Conservation (phyloP, 2,888 invertebrate genomes). For the Mechanitis mazaeus region DNA sequence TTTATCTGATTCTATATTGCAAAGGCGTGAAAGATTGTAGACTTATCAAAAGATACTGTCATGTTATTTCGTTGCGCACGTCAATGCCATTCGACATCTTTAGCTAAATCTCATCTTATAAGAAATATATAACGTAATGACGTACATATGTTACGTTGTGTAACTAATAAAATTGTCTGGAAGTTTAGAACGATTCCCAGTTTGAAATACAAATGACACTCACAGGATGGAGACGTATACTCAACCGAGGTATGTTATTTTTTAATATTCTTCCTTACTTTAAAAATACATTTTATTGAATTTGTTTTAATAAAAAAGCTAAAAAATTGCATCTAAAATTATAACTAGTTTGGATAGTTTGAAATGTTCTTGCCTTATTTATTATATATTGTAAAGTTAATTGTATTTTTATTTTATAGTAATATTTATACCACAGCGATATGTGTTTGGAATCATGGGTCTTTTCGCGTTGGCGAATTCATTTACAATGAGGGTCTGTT, state of each 20-base stretch:
- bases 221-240: slow-evolving; percentile 55
- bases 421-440: slow-evolving; percentile 80
- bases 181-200: neutral
- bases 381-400: too few species aligned
- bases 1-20: slow-evolving; percentile 14
- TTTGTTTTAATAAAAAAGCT: too few species aligned
- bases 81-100: slow-evolving; percentile 12
- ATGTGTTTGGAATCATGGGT: slow-evolving; percentile 82
- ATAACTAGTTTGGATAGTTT: neutral
- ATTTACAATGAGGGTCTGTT: slow-evolving; percentile 83
- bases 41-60: slow-evolving; percentile 22
- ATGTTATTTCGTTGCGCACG: slow-evolving; percentile 15
- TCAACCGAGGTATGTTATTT: slow-evolving; percentile 54
- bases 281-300: too few species aligned
- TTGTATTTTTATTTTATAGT: slow-evolving; percentile 45
- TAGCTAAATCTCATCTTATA: neutral
- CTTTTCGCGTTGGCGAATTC: slow-evolving; percentile 82
- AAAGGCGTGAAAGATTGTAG: slow-evolving; percentile 11
- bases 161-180: neutral
- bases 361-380: neutral
- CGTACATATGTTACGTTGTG: neutral
- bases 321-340: neutral
- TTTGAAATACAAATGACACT: slow-evolving; percentile 42
- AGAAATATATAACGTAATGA: neutral
- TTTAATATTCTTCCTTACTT: too few species aligned